These are phyloP conservation scores for Drosophila tanythrix DNA, from an alignment of 2,888 invertebrate species.

Conservation along the genomic window DNA sequence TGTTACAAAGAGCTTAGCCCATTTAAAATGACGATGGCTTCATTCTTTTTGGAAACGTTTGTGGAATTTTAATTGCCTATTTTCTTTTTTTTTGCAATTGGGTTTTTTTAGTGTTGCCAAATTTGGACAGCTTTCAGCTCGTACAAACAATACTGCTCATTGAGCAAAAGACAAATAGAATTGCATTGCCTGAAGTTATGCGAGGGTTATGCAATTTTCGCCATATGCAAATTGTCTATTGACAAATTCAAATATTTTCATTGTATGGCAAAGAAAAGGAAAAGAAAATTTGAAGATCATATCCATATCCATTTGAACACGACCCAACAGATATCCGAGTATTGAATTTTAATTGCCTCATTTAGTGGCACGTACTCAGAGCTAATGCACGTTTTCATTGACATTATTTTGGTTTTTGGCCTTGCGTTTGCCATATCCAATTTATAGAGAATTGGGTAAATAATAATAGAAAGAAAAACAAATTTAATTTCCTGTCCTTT, in stretches of 20 bases:
- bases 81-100: conserved; percentile 17
- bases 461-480: conserved; percentile 5
- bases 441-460: conserved; percentile 12
- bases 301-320: conserved; percentile 8
- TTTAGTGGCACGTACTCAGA: conserved; percentile 47
- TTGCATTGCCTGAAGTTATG: conserved; percentile 23
- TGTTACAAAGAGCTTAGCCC: conserved; percentile 36
- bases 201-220: conserved; percentile 23
- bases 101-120: conserved; percentile 29
- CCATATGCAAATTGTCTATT: conserved; percentile 24
- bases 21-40: conserved; percentile 37
- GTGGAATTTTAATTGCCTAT: conserved; percentile 36
- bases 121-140: conserved; percentile 17
- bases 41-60: conserved; percentile 45
- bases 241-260: conserved; percentile 27
- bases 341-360: conserved; percentile 43
- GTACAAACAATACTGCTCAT: conserved; percentile 13
- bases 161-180: conserved; percentile 28
- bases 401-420: conserved; percentile 14
- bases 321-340: conserved; percentile 10
- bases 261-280: neutral
- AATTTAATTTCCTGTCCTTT: conserved; percentile 13
- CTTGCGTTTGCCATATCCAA: conserved; percentile 26
- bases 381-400: conserved; percentile 36
- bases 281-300: conserved; percentile 15